Conservation (phyloP, 2,888 invertebrate species). For the Calameuta idolon region DNA sequence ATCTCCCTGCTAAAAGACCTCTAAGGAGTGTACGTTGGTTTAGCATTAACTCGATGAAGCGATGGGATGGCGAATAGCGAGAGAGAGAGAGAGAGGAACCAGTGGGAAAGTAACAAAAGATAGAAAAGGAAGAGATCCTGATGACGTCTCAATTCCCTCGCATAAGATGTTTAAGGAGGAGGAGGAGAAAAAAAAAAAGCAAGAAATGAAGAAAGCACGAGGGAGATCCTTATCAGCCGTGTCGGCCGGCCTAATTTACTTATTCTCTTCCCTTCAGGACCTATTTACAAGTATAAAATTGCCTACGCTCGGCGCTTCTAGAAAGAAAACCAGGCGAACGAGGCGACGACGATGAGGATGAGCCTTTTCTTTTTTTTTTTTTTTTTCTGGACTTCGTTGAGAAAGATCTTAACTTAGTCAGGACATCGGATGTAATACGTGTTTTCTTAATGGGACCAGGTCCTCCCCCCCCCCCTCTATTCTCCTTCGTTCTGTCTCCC, state of each 20-base stretch:
- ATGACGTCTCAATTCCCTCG: conserved; percentile 60
- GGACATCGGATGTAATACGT: conserved; percentile 33
- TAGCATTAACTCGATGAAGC: conserved; percentile 51
- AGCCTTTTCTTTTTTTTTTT: conserved; percentile 20
- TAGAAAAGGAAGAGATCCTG: conserved; percentile 43
- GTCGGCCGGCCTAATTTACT: conserved; percentile 82
- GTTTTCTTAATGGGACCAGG: conserved; percentile 28
- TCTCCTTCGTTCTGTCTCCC: background rate
- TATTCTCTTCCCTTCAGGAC: conserved; percentile 79
- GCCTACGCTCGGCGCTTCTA: conserved; percentile 30
- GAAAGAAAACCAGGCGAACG: conserved; percentile 32
- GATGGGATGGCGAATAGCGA: conserved; percentile 32
- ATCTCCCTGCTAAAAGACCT: conserved; percentile 30
- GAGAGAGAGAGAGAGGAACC: conserved; percentile 23
- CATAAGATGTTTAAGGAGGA: conserved; percentile 42
- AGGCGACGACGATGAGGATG: background rate
- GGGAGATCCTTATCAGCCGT: conserved; percentile 79
- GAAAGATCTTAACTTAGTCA: conserved; percentile 30
- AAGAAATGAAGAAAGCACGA: conserved; percentile 44
- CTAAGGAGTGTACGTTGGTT: conserved; percentile 41
- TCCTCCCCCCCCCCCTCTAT: background rate
- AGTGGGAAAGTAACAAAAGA: conserved; percentile 37
- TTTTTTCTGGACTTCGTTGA: conserved; percentile 27
- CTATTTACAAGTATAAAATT: conserved; percentile 73
- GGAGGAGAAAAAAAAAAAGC: conserved; percentile 30